These are phyloP conservation scores for Microctonus aethiopoides DNA, from an alignment of 2,888 invertebrate species.

Conservation along the genomic window DNA sequence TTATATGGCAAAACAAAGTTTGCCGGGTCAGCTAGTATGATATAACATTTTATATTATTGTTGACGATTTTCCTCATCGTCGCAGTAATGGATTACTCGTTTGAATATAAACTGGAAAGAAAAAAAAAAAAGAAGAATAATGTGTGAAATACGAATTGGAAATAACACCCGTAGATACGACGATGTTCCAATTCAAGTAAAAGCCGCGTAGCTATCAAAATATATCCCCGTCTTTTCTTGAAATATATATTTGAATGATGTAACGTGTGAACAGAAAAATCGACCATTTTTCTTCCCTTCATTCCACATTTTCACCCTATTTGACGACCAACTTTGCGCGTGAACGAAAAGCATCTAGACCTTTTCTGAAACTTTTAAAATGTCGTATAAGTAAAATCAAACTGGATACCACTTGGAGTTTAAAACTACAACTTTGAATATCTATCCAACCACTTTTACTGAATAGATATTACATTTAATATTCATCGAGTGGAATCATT, in stretches of 20 bases:
- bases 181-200: not conserved
- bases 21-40: no score
- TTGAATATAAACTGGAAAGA: not conserved
- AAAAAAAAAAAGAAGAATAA: not conserved
- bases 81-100: not conserved
- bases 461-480: not conserved
- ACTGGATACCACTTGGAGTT: not conserved
- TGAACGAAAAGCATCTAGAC: constrained; percentile 8
- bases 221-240: not conserved
- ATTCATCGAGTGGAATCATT: not conserved
- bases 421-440: constrained; percentile 3
- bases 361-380: constrained; percentile 40
- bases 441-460: not conserved
- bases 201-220: not conserved
- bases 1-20: no score
- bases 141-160: not conserved
- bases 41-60: not conserved
- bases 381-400: constrained; percentile 38
- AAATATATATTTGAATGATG: constrained; percentile 5
- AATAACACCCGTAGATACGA: not conserved
- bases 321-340: not conserved
- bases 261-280: not conserved
- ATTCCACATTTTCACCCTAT: not conserved
- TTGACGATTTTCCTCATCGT: not conserved
- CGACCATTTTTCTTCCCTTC: not conserved